Conservation (phyloP, 2,888 invertebrate genomes). For the Sicus ferrugineus region DNA sequence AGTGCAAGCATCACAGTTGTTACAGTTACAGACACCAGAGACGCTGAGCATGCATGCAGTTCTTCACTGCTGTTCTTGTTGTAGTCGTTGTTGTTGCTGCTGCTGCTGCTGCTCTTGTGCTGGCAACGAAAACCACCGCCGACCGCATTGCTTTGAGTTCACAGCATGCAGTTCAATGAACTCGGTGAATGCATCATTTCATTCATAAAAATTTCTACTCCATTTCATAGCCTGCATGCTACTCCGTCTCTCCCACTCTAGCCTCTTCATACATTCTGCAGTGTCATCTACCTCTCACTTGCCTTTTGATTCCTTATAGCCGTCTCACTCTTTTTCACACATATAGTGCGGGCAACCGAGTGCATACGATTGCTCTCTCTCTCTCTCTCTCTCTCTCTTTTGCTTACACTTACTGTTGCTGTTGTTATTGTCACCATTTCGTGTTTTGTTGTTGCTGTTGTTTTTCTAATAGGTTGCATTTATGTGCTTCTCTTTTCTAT, state of each 20-base stretch:
- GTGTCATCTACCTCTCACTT: neutral
- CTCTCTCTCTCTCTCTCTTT: neutral
- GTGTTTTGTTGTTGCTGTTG: neutral
- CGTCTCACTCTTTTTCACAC: slow-evolving; percentile 1
- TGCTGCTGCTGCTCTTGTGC: neutral
- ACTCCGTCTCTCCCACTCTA: slow-evolving; percentile 35
- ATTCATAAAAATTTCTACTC: slow-evolving; percentile 59
- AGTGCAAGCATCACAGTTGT: too few species aligned
- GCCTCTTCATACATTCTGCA: slow-evolving; percentile 13
- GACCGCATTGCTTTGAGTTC: slow-evolving; percentile 22
- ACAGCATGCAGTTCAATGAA: slow-evolving; percentile 52
- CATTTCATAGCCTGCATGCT: slow-evolving; percentile 49
- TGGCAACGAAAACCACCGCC: neutral
- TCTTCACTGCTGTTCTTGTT: neutral
- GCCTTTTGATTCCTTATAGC: neutral
- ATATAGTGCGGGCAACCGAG: neutral
- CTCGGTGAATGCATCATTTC: slow-evolving; percentile 48
- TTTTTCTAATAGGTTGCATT: too few species aligned
- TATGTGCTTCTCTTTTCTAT: neutral
- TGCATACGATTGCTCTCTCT: slow-evolving; percentile 2
- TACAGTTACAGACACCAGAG: neutral
- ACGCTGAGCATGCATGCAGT: neutral
- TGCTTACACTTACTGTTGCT: neutral
- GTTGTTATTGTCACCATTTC: neutral
- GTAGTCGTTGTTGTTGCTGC: slow-evolving; percentile 2